Percentiles rank a stretch among this genome's conserved stretches.
These are phyloP conservation scores for Hemithea aestivaria DNA, from an alignment of 2,888 invertebrate species.

Conservation along the genomic window DNA sequence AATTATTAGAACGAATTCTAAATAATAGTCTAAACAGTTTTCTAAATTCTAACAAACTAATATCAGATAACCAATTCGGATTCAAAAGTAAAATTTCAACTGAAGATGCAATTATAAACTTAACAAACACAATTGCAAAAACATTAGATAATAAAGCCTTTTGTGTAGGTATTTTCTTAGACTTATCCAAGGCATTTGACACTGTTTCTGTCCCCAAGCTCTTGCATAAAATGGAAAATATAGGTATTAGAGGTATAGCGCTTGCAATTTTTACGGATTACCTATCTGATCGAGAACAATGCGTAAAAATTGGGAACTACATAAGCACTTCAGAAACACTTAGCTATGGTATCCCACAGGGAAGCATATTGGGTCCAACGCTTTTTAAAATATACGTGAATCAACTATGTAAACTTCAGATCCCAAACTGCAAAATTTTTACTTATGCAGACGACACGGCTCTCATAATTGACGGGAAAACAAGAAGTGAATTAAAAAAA, in stretches of 20 bases:
- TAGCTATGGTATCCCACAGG: constrained; percentile 12
- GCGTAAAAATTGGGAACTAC: constrained; percentile 2
- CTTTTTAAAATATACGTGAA: constrained; percentile 2
- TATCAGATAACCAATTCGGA: constrained; percentile 8
- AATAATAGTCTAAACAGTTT: constrained; percentile 6
- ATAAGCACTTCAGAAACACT: constrained; percentile 3
- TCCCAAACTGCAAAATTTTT: constrained; percentile 3
- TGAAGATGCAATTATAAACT: constrained; percentile 8
- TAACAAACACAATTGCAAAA: constrained; percentile 2
- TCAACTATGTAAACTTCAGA: constrained; percentile 3
- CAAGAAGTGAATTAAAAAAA: constrained; percentile 4
- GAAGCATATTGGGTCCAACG: constrained; percentile 13
- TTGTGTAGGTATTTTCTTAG: constrained; percentile 10
- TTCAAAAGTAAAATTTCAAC: constrained; percentile 9
- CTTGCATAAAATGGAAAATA: constrained; percentile 6
- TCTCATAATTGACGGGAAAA: constrained; percentile 3
- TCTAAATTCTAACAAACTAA: constrained; percentile 1
- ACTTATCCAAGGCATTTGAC: constrained; percentile 6
- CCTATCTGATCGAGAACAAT: constrained; percentile 5
- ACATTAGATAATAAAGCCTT: constrained; percentile 3
- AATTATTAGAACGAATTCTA: constrained; percentile 12
- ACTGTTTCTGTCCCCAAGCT: constrained; percentile 1
- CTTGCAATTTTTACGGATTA: constrained; percentile 5
- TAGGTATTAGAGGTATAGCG: constrained; percentile 10
- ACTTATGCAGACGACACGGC: constrained; percentile 14